Percentiles rank a stretch among this genome's conserved stretches.
phyloP scores from a whole-genome alignment of 2,888 invertebrate genomes.

The Xestobium rufovillosum region DNA sequence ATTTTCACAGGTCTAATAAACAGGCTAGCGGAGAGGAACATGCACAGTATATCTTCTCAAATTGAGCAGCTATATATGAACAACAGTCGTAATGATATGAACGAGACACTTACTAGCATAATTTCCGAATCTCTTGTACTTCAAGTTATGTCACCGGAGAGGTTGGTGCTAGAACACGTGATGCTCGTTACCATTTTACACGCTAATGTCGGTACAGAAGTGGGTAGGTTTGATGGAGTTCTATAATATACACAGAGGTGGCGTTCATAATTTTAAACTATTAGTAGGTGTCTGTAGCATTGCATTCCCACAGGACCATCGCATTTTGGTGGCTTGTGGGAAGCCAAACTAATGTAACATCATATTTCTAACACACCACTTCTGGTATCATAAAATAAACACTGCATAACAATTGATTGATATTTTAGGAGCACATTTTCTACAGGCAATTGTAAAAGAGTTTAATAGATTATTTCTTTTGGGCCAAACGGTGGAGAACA shows the following conservation, averaged over 20 bases:
- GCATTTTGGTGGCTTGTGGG: too few relatives aligned
- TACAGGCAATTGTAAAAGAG: slow-evolving; percentile 63
- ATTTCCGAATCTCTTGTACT: slow-evolving; percentile 63
- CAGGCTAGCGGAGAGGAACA: slow-evolving; percentile 78
- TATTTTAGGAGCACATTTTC: slow-evolving; percentile 64
- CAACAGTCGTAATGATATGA: slow-evolving; percentile 78
- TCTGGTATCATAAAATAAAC: too few relatives aligned
- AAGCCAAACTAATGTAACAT: too few relatives aligned
- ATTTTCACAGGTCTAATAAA: slow-evolving; percentile 60
- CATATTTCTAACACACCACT: too few relatives aligned
- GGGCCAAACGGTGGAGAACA: slow-evolving; percentile 59
- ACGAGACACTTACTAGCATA: slow-evolving; percentile 62
- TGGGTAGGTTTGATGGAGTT: slow-evolving; percentile 58
- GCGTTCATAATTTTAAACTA: too few relatives aligned
- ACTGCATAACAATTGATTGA: slow-evolving; percentile 6
- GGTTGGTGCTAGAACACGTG: slow-evolving; percentile 76
- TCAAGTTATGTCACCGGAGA: slow-evolving; percentile 56
- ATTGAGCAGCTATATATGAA: slow-evolving; percentile 73
- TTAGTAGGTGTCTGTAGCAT: too few relatives aligned
- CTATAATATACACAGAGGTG: not conserved
- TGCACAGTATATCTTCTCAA: slow-evolving; percentile 71
- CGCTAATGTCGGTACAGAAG: slow-evolving; percentile 84
- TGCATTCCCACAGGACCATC: too few relatives aligned
- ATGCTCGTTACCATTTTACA: slow-evolving; percentile 78
- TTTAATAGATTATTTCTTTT: slow-evolving; percentile 54